Conservation (phyloP, 2,888 invertebrate genomes). For the Thymelicus acteon region DNA sequence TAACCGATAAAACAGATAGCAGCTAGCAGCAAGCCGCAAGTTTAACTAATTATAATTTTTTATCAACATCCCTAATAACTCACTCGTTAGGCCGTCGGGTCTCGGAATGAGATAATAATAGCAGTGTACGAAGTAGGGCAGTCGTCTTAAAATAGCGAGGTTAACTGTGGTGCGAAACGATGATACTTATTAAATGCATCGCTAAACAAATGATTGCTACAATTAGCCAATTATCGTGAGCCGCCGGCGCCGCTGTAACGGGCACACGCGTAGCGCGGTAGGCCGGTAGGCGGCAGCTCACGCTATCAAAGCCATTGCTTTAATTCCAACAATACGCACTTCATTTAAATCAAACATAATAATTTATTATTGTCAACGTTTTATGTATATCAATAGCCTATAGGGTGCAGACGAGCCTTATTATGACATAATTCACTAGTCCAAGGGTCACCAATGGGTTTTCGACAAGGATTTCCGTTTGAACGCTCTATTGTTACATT, state of each 20-base stretch:
- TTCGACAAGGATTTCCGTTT: too few relatives aligned
- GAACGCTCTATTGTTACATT: too few relatives aligned
- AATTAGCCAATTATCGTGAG: slow-evolving; percentile 58
- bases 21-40: slow-evolving; percentile 38
- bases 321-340: not conserved
- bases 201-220: slow-evolving; percentile 74
- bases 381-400: too few relatives aligned
- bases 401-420: too few relatives aligned
- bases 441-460: too few relatives aligned
- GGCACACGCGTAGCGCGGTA: slow-evolving; percentile 52
- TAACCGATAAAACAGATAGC: slow-evolving; percentile 42
- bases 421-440: too few relatives aligned
- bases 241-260: slow-evolving; percentile 43
- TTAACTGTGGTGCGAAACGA: slow-evolving; percentile 65
- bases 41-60: slow-evolving; percentile 45
- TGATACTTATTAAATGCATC: slow-evolving; percentile 61
- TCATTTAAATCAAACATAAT: not conserved
- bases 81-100: slow-evolving; percentile 39
- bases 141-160: slow-evolving; percentile 67
- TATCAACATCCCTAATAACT: slow-evolving; percentile 44
- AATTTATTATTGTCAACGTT: too few relatives aligned
- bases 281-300: slow-evolving; percentile 34
- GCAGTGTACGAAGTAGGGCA: slow-evolving; percentile 60
- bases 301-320: not conserved
- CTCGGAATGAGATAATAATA: slow-evolving; percentile 46